A percentile compares a stretch with the other conserved stretches of the same genome.
Evolutionary conservation across 2,797 vertebrate genomes (phyloP).

Genomic region (Mareca penelope): DNA sequence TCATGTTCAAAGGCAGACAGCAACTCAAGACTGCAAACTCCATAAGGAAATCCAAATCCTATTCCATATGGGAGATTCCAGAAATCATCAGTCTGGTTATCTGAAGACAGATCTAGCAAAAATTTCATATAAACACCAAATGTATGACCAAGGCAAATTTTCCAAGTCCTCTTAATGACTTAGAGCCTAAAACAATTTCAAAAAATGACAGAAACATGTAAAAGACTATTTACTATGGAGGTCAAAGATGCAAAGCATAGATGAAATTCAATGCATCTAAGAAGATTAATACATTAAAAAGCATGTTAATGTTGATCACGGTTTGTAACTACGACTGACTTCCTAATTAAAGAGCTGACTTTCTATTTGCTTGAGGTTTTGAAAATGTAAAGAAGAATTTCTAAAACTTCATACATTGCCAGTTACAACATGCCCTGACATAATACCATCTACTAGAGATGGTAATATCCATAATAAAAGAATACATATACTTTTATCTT

Average conservation of each 20-base stretch:
- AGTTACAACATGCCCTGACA: neutral
- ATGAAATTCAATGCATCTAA: neutral
- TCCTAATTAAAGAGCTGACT: neutral
- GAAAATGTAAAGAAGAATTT: neutral
- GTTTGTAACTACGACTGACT: neutral
- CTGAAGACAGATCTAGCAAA: neutral
- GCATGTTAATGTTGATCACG: neutral
- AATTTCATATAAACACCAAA: conserved; percentile 26
- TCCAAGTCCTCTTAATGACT: neutral
- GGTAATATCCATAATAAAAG: neutral
- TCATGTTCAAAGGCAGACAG: neutral
- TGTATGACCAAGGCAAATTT: neutral
- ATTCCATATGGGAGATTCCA: neutral
- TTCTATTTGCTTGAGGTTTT: neutral
- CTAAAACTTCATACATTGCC: neutral
- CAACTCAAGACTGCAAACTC: neutral
- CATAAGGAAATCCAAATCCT: neutral
- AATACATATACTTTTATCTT: neutral
- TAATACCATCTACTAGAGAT: neutral
- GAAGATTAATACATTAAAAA: neutral
- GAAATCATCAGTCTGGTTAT: neutral
- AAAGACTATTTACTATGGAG: neutral
- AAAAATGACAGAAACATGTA: neutral
- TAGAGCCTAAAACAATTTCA: neutral
- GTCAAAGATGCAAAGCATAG: neutral